These are phyloP conservation scores for Crotalus horridus DNA, from an alignment of 2,113 vertebrate species.

Conservation along the genomic window DNA sequence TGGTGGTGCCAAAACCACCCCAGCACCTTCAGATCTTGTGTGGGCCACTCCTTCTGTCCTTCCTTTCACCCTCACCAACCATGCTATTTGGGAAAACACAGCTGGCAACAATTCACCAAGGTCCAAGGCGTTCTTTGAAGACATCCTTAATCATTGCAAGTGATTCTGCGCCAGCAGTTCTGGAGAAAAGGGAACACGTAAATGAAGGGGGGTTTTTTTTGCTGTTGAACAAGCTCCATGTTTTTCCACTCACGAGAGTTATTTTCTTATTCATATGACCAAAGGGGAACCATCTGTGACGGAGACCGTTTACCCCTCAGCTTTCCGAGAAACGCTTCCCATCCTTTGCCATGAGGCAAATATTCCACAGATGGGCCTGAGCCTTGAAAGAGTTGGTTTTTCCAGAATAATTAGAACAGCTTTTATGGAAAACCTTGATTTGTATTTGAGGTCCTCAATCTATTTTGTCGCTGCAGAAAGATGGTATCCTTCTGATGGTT, in stretches of 20 bases:
- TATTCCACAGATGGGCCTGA: slow-evolving; percentile 26
- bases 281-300: slow-evolving; percentile 40
- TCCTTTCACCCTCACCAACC: background rate
- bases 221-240: background rate
- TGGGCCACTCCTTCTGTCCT: background rate
- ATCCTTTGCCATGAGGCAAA: slow-evolving; percentile 51
- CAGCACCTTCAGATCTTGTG: background rate
- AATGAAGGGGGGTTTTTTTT: background rate
- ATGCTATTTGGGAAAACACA: background rate
- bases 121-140: background rate
- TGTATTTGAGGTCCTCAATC: background rate
- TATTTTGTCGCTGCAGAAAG: background rate
- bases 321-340: slow-evolving; percentile 9
- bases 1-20: background rate
- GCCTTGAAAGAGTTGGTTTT: slow-evolving; percentile 21
- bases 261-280: slow-evolving; percentile 27
- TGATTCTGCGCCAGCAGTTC: background rate
- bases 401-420: slow-evolving; percentile 37
- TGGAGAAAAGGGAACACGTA: background rate
- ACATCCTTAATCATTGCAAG: background rate
- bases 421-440: slow-evolving; percentile 8
- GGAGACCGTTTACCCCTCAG: slow-evolving; percentile 38
- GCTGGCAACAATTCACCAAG: background rate
- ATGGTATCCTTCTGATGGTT: background rate
- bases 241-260: slow-evolving; percentile 15